Conservation (phyloP, 2,113 vertebrate species). For the Mus spicilegus region DNA sequence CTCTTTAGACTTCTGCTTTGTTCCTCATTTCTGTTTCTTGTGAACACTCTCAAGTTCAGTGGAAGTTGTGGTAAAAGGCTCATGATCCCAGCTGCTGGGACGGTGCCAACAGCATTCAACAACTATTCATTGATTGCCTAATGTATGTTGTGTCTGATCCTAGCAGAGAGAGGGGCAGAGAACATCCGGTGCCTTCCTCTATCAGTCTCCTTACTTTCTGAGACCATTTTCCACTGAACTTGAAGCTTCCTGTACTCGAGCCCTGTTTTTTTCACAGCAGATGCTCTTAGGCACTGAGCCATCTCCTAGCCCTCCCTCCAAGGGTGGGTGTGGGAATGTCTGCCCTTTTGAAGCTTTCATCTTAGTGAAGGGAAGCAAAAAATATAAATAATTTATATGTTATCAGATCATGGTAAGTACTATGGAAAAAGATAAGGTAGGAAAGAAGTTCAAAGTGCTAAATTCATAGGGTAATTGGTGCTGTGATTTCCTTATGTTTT, state of each 20-base stretch:
- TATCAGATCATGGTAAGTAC: neutral
- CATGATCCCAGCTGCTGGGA: neutral
- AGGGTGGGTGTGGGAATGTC: neutral
- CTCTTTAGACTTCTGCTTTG: slow-evolving; percentile 43
- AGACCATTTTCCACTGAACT: neutral
- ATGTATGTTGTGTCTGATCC: neutral
- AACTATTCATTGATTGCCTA: neutral
- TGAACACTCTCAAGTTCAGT: slow-evolving; percentile 28
- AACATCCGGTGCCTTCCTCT: neutral
- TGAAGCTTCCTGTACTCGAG: neutral
- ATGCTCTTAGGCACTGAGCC: neutral
- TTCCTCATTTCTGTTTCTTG: slow-evolving; percentile 77
- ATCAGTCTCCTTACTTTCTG: neutral
- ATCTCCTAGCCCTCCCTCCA: neutral
- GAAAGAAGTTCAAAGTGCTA: neutral
- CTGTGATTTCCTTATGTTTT: neutral
- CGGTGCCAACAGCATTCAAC: neutral
- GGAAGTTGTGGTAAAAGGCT: neutral
- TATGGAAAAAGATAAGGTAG: neutral
- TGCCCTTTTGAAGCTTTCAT: neutral
- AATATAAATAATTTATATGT: neutral
- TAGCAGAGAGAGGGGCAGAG: neutral
- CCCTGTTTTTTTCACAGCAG: neutral
- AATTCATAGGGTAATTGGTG: neutral
- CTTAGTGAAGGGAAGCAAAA: neutral